Evolutionary conservation across 2,113 vertebrate species (phyloP).

Genomic region (Hypomesus transpacificus): DNA sequence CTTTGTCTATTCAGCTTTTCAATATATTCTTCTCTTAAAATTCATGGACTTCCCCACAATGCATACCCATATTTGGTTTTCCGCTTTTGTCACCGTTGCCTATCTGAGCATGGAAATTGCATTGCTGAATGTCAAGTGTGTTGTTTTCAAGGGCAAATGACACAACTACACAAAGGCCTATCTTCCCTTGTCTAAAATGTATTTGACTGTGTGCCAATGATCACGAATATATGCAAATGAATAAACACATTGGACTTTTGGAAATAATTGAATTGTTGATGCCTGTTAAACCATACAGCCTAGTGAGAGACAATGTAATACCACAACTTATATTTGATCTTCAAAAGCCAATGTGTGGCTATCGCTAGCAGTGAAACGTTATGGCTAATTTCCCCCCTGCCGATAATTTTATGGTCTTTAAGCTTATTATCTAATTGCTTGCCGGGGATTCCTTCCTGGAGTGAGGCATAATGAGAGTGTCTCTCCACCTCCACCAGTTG

Average conservation of each 20-base stretch:
- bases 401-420: constrained; percentile 86
- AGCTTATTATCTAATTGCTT: constrained; percentile 92
- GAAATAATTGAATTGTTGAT: constrained; percentile 63
- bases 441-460: constrained; percentile 74
- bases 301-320: constrained; percentile 62
- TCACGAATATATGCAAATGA: constrained; percentile 49
- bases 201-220: constrained; percentile 39
- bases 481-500: constrained; percentile 58
- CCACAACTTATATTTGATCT: constrained; percentile 58
- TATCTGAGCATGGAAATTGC: constrained; percentile 61
- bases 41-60: constrained; percentile 63
- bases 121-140: constrained; percentile 64
- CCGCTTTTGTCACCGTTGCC: constrained; percentile 49
- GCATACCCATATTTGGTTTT: constrained; percentile 53
- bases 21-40: constrained; percentile 69
- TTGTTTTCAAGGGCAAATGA: constrained; percentile 65
- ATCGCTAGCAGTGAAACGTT: constrained; percentile 58
- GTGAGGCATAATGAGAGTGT: constrained; percentile 72
- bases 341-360: constrained; percentile 63
- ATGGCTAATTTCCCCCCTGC: constrained; percentile 69
- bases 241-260: constrained; percentile 10
- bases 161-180: constrained; percentile 39
- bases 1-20: constrained; percentile 41
- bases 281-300: constrained; percentile 65
- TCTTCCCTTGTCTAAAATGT: constrained; percentile 49